Percentiles rank a stretch among this genome's conserved stretches.
Conservation (phyloP, 35 echinoderm and acorn worm genomes). For the Diadema setosum region DNA sequence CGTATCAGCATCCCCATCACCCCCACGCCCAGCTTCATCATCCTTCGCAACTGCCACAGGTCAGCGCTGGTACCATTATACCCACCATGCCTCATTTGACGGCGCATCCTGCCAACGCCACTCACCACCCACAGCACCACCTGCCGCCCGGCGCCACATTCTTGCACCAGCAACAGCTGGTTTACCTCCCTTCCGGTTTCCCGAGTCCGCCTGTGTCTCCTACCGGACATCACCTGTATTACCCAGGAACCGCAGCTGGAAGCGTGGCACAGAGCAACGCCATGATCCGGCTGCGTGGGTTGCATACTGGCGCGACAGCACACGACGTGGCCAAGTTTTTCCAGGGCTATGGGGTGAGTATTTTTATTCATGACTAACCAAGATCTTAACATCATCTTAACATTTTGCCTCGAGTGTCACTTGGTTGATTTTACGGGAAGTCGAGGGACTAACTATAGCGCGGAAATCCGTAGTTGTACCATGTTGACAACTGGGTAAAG, state of each 20-base stretch:
- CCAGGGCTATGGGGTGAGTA: constrained; percentile 80
- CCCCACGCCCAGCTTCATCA: neutral
- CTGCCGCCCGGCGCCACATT: constrained; percentile 37
- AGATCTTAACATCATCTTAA: no score
- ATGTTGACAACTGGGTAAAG: no score
- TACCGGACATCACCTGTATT: constrained; percentile 52
- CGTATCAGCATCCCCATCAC: neutral
- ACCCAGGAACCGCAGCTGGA: neutral
- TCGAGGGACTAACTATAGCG: no score
- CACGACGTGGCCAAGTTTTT: constrained; percentile 91
- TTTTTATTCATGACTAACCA: no score
- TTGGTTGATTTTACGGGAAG: no score
- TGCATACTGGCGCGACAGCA: constrained; percentile 63
- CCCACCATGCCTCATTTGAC: constrained; percentile 40
- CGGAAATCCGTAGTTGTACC: no score
- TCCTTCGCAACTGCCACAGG: neutral
- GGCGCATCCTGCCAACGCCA: constrained; percentile 12
- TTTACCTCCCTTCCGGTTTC: constrained; percentile 22
- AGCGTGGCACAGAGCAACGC: constrained; percentile 47
- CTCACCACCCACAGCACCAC: constrained; percentile 40
- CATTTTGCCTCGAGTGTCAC: no score
- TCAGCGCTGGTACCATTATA: constrained; percentile 18
- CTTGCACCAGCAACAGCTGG: constrained; percentile 29
- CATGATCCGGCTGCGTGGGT: constrained; percentile 79
- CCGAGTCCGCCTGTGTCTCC: constrained; percentile 86